Evolutionary conservation across 2,113 vertebrate genomes (phyloP).

Genomic region (Tragelaphus strepsiceros): DNA sequence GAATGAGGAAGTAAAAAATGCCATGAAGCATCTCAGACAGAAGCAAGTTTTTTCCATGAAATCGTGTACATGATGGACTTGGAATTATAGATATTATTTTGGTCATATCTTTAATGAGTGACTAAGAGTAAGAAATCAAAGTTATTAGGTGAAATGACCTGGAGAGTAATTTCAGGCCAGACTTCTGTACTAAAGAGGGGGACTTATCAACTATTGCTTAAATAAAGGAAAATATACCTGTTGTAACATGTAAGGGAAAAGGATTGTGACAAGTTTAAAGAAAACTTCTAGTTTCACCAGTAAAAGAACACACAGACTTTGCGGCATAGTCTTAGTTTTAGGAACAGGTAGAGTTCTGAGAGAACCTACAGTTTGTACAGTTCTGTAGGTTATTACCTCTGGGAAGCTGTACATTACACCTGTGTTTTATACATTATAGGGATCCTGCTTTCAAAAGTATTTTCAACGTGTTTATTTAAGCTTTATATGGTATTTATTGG

Average conservation of each 20-base stretch:
- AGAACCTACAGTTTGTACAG: not conserved
- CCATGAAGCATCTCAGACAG: slow-evolving; percentile 66
- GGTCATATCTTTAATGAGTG: not conserved
- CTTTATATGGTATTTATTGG: not conserved
- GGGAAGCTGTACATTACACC: not conserved
- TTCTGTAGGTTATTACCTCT: not conserved
- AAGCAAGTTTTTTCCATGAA: slow-evolving; percentile 34
- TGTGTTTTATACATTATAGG: not conserved
- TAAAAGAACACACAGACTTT: not conserved
- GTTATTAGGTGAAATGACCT: not conserved
- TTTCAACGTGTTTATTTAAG: not conserved
- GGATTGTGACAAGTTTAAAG: not conserved
- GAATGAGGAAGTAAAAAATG: slow-evolving; percentile 73
- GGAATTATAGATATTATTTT: not conserved
- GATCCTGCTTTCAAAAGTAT: not conserved
- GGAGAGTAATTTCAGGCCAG: not conserved
- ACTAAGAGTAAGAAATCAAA: not conserved
- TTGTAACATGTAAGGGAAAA: not conserved
- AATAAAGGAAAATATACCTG: not conserved
- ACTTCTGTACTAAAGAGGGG: not conserved
- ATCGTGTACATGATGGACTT: not conserved
- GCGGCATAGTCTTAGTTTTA: not conserved
- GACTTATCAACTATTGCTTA: not conserved
- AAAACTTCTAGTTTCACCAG: not conserved
- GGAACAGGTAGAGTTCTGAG: not conserved